Conservation (phyloP, 2,888 invertebrate species). For the Drosophila maculinotata region DNA sequence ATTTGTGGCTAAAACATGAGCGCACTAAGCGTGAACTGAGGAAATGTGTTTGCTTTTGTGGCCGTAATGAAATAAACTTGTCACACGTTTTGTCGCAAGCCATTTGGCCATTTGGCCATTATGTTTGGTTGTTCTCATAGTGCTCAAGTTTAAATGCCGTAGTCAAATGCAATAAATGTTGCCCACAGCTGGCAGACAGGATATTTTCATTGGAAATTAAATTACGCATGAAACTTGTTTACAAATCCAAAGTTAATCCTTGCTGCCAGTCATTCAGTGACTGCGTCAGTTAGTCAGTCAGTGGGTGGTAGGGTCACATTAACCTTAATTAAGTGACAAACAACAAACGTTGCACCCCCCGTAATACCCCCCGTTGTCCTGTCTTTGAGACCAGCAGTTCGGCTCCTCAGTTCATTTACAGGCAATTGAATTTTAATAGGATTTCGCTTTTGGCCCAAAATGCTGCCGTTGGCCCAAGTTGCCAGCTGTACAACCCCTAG, state of each 20-base stretch:
- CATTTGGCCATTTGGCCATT: conserved; percentile 23
- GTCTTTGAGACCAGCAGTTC: conserved; percentile 26
- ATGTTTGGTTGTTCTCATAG: conserved; percentile 2
- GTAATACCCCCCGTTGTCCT: not conserved
- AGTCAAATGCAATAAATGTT: conserved; percentile 60
- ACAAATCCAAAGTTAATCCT: conserved; percentile 73
- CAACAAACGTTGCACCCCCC: conserved; percentile 48
- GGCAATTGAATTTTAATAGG: conserved; percentile 80
- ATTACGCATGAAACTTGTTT: conserved; percentile 79
- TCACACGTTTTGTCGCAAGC: conserved; percentile 53
- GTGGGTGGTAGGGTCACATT: conserved; percentile 57
- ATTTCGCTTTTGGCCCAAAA: conserved; percentile 53
- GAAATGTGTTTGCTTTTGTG: conserved; percentile 48
- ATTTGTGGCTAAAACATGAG: conserved; percentile 32
- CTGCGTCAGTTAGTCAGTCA: conserved; percentile 2
- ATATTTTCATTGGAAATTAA: conserved; percentile 72
- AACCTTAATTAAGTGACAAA: conserved; percentile 81
- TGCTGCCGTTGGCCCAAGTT: conserved; percentile 24
- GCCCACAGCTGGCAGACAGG: conserved; percentile 46
- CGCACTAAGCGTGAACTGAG: conserved; percentile 20
- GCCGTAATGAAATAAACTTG: conserved; percentile 67
- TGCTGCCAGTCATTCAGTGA: conserved; percentile 33
- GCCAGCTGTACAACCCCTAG: conserved; percentile 25
- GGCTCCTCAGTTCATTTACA: conserved; percentile 70
- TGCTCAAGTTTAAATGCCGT: conserved; percentile 20